Evolutionary conservation across 2,888 invertebrate species (phyloP).

Genomic region (Troilus luridus): DNA sequence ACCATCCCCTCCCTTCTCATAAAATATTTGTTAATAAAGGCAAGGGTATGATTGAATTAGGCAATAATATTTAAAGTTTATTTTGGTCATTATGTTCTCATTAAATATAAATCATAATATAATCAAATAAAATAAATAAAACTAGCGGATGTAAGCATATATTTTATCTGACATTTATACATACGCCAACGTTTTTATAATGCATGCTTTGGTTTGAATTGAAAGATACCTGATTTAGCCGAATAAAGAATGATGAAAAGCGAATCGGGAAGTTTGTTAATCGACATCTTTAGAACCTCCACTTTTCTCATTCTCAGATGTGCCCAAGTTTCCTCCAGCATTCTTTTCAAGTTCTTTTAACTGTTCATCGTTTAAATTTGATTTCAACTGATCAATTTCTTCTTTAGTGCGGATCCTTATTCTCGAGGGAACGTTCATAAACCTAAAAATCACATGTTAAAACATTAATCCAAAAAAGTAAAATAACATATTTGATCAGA

Average conservation of each 20-base stretch:
- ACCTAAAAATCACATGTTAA: not conserved
- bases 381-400: slow-evolving; percentile 45
- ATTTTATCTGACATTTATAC: not conserved
- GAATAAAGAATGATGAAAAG: too few relatives aligned
- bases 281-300: too few relatives aligned
- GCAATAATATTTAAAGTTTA: too few relatives aligned
- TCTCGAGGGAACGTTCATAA: slow-evolving; percentile 48
- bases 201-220: not conserved
- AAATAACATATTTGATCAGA: too few relatives aligned
- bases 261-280: too few relatives aligned
- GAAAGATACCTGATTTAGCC: not conserved
- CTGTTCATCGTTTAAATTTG: slow-evolving; percentile 5
- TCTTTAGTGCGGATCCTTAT: slow-evolving; percentile 38
- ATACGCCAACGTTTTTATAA: not conserved
- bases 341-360: not conserved
- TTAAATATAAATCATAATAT: too few relatives aligned
- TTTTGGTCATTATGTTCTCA: too few relatives aligned
- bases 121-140: not conserved
- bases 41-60: too few relatives aligned
- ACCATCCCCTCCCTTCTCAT: too few relatives aligned
- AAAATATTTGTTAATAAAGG: too few relatives aligned
- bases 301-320: not conserved
- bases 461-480: too few relatives aligned
- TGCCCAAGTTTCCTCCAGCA: not conserved
- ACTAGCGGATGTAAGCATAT: not conserved